These are phyloP conservation scores for Coptotermes formosanus DNA, from an alignment of 1,140 invertebrate species.

Conservation along the genomic window DNA sequence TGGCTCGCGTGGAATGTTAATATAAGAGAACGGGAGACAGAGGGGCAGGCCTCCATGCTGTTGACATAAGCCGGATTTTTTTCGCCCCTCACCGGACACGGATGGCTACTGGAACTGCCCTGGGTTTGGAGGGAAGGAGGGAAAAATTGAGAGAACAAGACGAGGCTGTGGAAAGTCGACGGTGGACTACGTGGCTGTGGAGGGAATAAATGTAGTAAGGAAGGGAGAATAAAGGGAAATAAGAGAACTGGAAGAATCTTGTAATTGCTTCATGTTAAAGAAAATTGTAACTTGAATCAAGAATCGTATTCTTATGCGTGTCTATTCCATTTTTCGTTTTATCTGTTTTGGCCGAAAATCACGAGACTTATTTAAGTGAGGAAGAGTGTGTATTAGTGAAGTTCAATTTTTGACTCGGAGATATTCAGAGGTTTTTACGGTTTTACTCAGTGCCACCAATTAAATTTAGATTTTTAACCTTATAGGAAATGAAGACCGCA, in stretches of 20 bases:
- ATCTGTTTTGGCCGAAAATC: no score
- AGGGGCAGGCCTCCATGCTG: not conserved
- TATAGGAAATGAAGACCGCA: no score
- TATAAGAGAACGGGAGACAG: not conserved
- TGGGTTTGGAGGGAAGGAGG: not conserved
- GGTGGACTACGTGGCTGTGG: not conserved
- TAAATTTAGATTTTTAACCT: no score
- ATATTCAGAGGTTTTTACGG: no score
- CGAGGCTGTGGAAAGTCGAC: not conserved
- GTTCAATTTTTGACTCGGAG: no score
- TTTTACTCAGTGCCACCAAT: no score
- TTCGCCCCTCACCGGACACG: not conserved
- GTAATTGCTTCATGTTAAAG: not conserved
- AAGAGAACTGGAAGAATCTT: not conserved
- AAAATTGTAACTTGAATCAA: not conserved
- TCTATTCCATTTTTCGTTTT: no score
- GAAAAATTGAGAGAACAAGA: not conserved
- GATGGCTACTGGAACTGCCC: not conserved
- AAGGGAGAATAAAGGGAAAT: not conserved
- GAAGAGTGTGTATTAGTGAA: no score
- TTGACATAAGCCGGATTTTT: not conserved
- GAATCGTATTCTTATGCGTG: not conserved
- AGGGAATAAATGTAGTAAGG: not conserved
- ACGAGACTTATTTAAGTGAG: no score
- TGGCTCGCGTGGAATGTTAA: constrained; percentile 1